Percentiles rank a stretch among this genome's conserved stretches.
Conservation (phyloP, 1,140 invertebrate genomes). For the Drosophila littoralis region DNA sequence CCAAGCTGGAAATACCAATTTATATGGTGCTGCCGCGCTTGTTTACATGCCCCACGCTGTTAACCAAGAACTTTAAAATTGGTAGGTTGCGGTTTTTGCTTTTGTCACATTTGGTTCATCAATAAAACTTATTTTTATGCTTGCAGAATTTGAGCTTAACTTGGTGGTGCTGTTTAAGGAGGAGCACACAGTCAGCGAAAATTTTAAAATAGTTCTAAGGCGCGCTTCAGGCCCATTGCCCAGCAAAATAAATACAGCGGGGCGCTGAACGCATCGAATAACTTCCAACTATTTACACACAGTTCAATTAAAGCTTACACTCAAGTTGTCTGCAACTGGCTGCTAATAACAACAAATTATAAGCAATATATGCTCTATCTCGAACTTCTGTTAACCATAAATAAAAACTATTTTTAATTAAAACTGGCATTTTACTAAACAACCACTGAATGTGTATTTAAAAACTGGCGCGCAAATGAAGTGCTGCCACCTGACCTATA, state of each 20-base stretch:
- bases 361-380: conserved; percentile 3
- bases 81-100: conserved; percentile 87
- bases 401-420: no score
- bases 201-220: conserved; percentile 88
- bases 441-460: background rate
- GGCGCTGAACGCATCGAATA: conserved; percentile 30
- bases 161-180: conserved; percentile 96
- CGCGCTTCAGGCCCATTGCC: conserved; percentile 52
- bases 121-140: conserved; percentile 55
- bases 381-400: background rate
- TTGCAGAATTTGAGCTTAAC: conserved; percentile 98
- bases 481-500: conserved; percentile 16
- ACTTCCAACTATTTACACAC: background rate
- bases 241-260: conserved; percentile 55
- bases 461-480: background rate
- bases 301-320: background rate
- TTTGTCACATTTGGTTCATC: no score
- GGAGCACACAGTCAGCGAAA: conserved; percentile 97
- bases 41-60: conserved; percentile 97
- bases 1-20: conserved; percentile 94
- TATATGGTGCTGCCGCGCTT: conserved; percentile 97
- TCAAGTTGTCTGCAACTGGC: conserved; percentile 1
- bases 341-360: background rate
- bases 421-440: no score
- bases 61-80: conserved; percentile 97